A percentile compares a stretch with the other conserved stretches of the same genome.
These are phyloP conservation scores for Tyto alba DNA, from an alignment of 2,113 vertebrate genomes.

Conservation along the genomic window DNA sequence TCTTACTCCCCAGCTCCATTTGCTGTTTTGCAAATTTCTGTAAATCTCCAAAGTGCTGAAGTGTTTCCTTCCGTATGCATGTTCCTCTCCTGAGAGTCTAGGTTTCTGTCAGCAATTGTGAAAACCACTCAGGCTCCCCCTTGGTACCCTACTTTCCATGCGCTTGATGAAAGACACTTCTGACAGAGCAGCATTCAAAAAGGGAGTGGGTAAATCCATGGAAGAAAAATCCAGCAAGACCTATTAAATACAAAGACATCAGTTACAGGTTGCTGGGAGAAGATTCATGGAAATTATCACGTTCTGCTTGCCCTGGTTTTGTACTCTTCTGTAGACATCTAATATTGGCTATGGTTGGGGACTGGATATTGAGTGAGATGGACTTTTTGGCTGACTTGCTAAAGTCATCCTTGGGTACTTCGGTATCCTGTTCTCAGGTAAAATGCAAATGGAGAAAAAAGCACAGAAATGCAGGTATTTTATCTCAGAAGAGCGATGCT, in stretches of 20 bases:
- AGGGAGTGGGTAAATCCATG: neutral
- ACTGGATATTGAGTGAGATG: neutral
- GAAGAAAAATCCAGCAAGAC: neutral
- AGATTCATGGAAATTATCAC: neutral
- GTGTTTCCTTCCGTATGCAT: neutral
- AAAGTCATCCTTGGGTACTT: neutral
- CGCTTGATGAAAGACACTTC: neutral
- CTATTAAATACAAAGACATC: neutral
- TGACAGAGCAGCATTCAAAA: neutral
- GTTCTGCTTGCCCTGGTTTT: neutral
- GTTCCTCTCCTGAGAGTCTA: neutral
- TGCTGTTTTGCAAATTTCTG: neutral
- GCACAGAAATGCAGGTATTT: neutral
- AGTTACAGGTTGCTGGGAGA: neutral
- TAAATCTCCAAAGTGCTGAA: neutral
- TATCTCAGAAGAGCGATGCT: neutral
- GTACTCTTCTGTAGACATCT: neutral
- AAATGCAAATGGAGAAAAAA: neutral
- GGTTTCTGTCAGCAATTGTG: neutral
- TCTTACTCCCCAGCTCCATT: neutral
- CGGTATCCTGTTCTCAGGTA: neutral
- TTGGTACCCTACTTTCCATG: neutral
- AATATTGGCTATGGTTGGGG: accelerated
- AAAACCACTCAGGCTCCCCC: neutral
- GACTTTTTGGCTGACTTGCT: neutral